Conservation (phyloP, 2,888 invertebrate species). For the Catocala nupta region DNA sequence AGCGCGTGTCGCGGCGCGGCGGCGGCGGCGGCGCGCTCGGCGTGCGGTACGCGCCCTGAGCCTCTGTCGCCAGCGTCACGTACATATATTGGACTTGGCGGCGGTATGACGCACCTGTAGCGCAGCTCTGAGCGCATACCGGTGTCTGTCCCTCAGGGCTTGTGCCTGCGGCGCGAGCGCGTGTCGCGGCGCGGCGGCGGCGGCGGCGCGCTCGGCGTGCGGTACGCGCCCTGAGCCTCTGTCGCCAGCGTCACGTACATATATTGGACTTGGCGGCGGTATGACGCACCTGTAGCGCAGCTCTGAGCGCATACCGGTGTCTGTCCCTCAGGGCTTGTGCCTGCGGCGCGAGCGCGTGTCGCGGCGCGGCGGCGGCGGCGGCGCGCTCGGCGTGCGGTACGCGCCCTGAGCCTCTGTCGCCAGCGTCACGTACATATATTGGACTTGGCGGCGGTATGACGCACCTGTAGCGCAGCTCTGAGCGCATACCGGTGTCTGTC, state of each 20-base stretch:
- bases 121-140: slow-evolving; percentile 72
- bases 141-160: slow-evolving; percentile 61
- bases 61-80: slow-evolving; percentile 73
- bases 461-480: slow-evolving; percentile 52
- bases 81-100: too few relatives aligned
- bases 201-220: slow-evolving; percentile 61
- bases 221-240: slow-evolving; percentile 76
- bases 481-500: slow-evolving; percentile 74
- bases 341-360: slow-evolving; percentile 56
- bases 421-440: slow-evolving; percentile 50
- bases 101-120: slow-evolving; percentile 59
- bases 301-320: slow-evolving; percentile 71
- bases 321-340: slow-evolving; percentile 62
- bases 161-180: slow-evolving; percentile 59
- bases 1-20: slow-evolving; percentile 58
- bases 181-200: slow-evolving; percentile 55
- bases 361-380: slow-evolving; percentile 60
- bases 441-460: too few relatives aligned
- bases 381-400: slow-evolving; percentile 66
- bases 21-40: slow-evolving; percentile 60
- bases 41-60: slow-evolving; percentile 70
- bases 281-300: slow-evolving; percentile 43
- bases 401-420: slow-evolving; percentile 78
- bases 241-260: slow-evolving; percentile 63
- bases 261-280: too few relatives aligned